Percentiles rank a stretch among this genome's conserved stretches.
phyloP scores from a whole-genome alignment of 2,888 invertebrate species.

The Conus canariensis region DNA sequence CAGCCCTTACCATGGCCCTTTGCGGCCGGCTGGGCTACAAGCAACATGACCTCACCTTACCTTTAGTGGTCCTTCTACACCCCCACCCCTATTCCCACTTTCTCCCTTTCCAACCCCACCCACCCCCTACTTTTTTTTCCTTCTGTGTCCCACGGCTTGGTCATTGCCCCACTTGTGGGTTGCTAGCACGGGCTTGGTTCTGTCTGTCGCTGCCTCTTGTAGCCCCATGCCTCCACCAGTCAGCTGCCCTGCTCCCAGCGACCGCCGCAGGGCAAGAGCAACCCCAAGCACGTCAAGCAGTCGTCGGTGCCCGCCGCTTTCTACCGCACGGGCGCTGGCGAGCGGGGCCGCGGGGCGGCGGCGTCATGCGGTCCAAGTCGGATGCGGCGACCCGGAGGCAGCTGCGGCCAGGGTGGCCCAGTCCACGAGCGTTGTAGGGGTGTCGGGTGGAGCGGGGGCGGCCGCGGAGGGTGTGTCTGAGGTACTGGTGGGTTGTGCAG shows the following conservation, averaged over 20 bases:
- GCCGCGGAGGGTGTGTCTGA: not conserved
- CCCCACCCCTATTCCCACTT: not conserved
- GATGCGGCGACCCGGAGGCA: slow-evolving; percentile 60
- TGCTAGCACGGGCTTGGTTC: not conserved
- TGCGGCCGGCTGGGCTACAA: too few species aligned
- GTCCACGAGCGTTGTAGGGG: slow-evolving; percentile 44
- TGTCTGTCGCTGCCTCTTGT: not conserved
- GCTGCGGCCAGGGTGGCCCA: slow-evolving; percentile 17
- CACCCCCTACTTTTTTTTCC: too few species aligned
- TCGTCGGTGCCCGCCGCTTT: slow-evolving; percentile 69
- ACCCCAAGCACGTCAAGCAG: slow-evolving; percentile 62
- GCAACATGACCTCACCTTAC: too few species aligned
- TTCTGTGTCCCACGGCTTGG: too few species aligned
- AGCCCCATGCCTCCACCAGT: not conserved
- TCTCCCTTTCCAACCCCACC: too few species aligned
- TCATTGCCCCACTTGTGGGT: not conserved
- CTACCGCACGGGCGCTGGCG: slow-evolving; percentile 51
- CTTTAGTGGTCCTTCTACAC: not conserved
- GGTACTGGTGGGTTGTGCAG: not conserved
- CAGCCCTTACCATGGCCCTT: too few species aligned
- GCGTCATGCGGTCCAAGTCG: slow-evolving; percentile 65
- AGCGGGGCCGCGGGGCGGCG: slow-evolving; percentile 44
- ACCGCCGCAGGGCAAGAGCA: not conserved
- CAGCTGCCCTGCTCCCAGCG: not conserved
- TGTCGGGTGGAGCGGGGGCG: not conserved